phyloP scores from a whole-genome alignment of 2,113 vertebrate genomes.

The Epinephelus cyanopodus region DNA sequence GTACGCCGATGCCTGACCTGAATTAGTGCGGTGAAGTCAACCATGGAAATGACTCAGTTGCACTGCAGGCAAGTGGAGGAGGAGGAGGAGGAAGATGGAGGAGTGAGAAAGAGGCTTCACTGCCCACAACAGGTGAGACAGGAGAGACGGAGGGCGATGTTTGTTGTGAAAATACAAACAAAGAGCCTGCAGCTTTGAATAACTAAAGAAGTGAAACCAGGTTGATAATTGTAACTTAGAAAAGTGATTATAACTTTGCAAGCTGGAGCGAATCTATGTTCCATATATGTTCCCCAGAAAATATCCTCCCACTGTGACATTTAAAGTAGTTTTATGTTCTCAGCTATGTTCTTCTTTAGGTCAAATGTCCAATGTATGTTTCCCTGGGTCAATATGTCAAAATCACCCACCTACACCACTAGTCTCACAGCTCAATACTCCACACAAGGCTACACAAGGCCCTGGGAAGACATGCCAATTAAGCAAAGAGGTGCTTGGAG shows the following conservation, averaged over 20 bases:
- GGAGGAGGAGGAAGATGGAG: slow-evolving; percentile 14
- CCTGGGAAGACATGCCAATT: no score
- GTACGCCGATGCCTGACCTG: slow-evolving; percentile 61
- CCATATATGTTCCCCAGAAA: no score
- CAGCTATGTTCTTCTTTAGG: no score
- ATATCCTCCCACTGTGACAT: no score
- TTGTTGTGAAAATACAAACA: background rate
- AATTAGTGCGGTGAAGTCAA: slow-evolving; percentile 71
- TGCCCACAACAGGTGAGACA: slow-evolving; percentile 12
- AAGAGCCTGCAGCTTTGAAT: background rate
- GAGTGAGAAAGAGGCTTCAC: slow-evolving; percentile 6
- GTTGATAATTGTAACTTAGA: background rate
- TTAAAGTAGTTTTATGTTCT: no score
- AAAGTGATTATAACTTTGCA: background rate
- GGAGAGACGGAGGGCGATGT: background rate
- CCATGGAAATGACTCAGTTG: slow-evolving; percentile 55
- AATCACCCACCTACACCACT: no score
- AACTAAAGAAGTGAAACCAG: background rate
- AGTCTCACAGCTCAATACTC: no score
- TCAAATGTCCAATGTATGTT: no score
- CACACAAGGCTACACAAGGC: no score
- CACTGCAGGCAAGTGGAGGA: slow-evolving; percentile 10
- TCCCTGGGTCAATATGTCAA: no score
- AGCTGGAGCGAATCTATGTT: no score
- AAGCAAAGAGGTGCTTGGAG: no score